Evolutionary conservation across 2,113 vertebrate genomes (phyloP), one percentile per base, ranked within the genome.

Genomic region (Beaufortia kweichowensis): DNA sequence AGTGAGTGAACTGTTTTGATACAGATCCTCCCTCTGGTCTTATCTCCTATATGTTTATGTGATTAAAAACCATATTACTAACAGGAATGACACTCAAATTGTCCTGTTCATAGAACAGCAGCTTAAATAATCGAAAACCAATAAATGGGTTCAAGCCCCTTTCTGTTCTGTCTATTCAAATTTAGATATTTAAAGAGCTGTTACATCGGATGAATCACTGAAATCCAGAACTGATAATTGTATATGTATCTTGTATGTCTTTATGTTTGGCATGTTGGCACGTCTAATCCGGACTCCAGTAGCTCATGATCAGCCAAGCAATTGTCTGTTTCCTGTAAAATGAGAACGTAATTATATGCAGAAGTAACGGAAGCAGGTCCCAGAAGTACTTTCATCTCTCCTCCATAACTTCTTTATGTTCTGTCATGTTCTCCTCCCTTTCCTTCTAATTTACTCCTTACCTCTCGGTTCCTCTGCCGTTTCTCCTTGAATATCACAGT

Each of bases 1-100:
- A 93, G 96, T 99, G 91, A 97, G 97, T 95, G 82, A 60, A 19
- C 39, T 21, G 29, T 43, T n/a, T 19, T 77, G 55, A 71, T 35
- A 48, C 26, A 79, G 41, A 73, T 55, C 75, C 74, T 68, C 67
- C 17, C 64, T 57, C 41, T 77, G 61, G 77, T 55, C 81, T 82
- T 78, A 23, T 24, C 15, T 4, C 23, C 7, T 10, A 4, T 24
- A 56, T 21, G 19, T 9, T 24, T 3, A 56, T 39, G 35, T 39
- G 35, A 39, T 35, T 8, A 12, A 46, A 4, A 14, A 14, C 14
- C 41, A 46, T 14, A 46, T 46, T 46, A 14, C 41, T 46, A 15
- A 17, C 43, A 46, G 14, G 14, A 4, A 14, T 39, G 43, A 46
- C 14, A 15, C 43, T 46, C 14, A 3, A 46, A 5, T 46, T 17